Percentiles rank a stretch among this genome's conserved stretches.
Conservation (phyloP, 2,888 invertebrate species). For the Aradus depressus region DNA sequence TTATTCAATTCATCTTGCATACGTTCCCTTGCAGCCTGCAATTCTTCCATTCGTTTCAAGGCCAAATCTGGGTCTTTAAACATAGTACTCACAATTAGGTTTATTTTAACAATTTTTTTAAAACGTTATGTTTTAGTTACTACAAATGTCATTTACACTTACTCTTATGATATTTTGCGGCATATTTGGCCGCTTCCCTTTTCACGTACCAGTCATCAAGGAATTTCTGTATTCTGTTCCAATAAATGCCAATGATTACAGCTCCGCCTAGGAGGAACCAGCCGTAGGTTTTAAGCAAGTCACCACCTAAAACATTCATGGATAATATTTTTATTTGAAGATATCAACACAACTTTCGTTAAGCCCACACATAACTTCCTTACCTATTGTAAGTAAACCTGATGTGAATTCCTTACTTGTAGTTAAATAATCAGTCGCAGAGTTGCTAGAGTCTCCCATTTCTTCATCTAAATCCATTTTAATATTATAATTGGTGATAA, state of each 20-base stretch:
- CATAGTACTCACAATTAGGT: background rate
- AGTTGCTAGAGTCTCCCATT: no score
- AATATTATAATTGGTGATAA: no score
- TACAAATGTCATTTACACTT: constrained; percentile 18
- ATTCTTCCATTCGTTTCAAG: constrained; percentile 34
- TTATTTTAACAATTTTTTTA: background rate
- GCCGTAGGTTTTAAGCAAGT: constrained; percentile 19
- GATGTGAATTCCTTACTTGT: no score
- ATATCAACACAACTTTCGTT: no score
- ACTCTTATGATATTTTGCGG: constrained; percentile 42
- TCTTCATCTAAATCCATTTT: no score
- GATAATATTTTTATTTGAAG: no score
- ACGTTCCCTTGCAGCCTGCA: constrained; percentile 37
- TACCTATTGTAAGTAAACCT: no score
- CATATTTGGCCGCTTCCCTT: constrained; percentile 35
- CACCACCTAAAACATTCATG: constrained; percentile 16
- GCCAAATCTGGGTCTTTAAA: constrained; percentile 40
- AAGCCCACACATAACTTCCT: no score
- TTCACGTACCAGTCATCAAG: constrained; percentile 20
- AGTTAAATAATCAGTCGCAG: no score
- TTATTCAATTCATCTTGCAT: constrained; percentile 39
- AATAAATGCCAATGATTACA: constrained; percentile 16
- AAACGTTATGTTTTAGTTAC: background rate
- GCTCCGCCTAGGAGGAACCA: constrained; percentile 19
- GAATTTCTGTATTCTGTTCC: constrained; percentile 17